A percentile compares a stretch with the other conserved stretches of the same genome.
These are phyloP conservation scores for Drosophila pachea DNA, from an alignment of 1,140 invertebrate species.

Conservation along the genomic window DNA sequence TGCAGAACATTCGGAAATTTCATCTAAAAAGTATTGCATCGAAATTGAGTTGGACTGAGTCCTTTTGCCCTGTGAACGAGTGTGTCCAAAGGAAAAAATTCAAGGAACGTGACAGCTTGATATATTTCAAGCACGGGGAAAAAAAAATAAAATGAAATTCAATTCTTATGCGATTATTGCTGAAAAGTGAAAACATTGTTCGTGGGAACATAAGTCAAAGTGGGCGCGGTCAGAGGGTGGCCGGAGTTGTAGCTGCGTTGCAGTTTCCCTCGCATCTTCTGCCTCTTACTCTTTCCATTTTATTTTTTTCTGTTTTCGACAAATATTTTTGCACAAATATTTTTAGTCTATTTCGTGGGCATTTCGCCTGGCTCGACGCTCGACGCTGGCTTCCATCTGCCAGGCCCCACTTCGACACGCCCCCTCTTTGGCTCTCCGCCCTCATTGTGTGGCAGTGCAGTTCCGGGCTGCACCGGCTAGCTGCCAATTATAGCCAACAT, in stretches of 20 bases:
- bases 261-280: neutral
- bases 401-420: neutral
- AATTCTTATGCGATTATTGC: slow-evolving; percentile 67
- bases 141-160: slow-evolving; percentile 35
- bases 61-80: neutral
- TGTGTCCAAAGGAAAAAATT: neutral
- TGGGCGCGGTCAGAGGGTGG: neutral
- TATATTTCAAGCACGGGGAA: slow-evolving; percentile 57
- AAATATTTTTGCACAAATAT: slow-evolving; percentile 52
- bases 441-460: slow-evolving; percentile 1
- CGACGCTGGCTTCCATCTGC: slow-evolving; percentile 1
- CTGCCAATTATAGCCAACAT: slow-evolving; percentile 73
- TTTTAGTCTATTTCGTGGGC: slow-evolving; percentile 42
- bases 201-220: slow-evolving; percentile 51
- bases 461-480: slow-evolving; percentile 30
- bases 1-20: no score
- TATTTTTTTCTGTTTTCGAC: slow-evolving; percentile 27
- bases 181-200: slow-evolving; percentile 50
- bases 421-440: neutral
- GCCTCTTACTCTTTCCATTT: no score
- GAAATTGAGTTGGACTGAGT: neutral
- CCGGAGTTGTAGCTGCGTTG: neutral
- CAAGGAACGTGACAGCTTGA: slow-evolving; percentile 47
- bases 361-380: slow-evolving; percentile 12
- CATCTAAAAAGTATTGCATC: neutral